Evolutionary conservation across 2,113 vertebrate species (phyloP).

Genomic region (Lasiurus borealis): DNA sequence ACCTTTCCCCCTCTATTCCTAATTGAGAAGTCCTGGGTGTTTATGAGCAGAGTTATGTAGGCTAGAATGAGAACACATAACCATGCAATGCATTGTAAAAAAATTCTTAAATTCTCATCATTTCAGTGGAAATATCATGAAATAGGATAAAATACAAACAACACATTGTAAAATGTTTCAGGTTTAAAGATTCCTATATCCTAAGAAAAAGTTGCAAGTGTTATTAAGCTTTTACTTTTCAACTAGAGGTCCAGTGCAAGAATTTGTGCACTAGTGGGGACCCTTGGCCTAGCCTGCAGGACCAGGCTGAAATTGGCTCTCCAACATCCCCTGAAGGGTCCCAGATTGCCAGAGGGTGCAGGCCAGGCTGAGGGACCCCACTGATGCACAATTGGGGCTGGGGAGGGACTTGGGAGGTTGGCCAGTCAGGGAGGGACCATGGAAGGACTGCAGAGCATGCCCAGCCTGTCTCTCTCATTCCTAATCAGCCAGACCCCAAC

Average conservation of each 20-base stretch:
- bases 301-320: no score
- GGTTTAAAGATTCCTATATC: background rate
- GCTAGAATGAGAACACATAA: background rate
- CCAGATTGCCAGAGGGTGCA: no score
- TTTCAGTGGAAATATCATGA: conserved; percentile 33
- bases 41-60: background rate
- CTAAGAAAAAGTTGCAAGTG: conserved; percentile 21
- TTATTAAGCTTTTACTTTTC: conserved; percentile 26
- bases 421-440: no score
- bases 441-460: no score
- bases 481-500: no score
- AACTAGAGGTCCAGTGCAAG: background rate
- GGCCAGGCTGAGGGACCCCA: no score
- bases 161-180: conserved; percentile 34
- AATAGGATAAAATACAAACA: conserved; percentile 28
- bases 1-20: background rate
- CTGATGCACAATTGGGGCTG: no score
- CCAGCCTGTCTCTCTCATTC: rapidly evolving
- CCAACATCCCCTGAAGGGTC: no score
- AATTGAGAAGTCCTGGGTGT: background rate
- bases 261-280: no score
- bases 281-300: no score
- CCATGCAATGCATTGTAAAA: background rate
- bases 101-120: conserved; percentile 40
- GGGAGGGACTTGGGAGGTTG: no score